phyloP scores from a whole-genome alignment of 2,113 vertebrate species.

The Lasiurus borealis region DNA sequence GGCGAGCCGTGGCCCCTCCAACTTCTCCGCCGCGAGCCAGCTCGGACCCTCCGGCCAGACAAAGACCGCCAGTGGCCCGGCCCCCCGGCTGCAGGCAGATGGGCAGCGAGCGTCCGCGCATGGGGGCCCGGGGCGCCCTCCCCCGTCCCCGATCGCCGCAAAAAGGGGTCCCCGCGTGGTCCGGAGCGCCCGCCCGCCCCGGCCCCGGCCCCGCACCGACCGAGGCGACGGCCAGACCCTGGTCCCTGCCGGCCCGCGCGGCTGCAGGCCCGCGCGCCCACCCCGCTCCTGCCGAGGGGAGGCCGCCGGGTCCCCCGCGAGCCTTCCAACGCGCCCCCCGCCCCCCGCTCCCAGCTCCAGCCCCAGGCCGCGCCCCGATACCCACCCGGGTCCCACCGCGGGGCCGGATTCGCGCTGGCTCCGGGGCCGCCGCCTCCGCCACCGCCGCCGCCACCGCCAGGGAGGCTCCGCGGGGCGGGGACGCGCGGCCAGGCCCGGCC shows the following conservation, averaged over 20 bases:
- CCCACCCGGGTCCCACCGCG: slow-evolving; percentile 65
- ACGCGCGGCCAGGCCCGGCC: slow-evolving; percentile 53
- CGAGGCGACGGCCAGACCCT: too few relatives aligned
- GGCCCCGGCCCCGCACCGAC: too few relatives aligned
- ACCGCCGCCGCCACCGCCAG: not conserved
- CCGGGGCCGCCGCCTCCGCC: slow-evolving; percentile 14
- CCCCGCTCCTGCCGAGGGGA: not conserved
- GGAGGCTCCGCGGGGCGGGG: slow-evolving; percentile 71
- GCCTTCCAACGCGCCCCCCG: not conserved
- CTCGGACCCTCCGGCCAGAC: slow-evolving; percentile 52
- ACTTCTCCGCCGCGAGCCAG: not conserved
- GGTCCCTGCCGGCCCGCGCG: too few relatives aligned
- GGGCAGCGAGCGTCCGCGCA: not conserved
- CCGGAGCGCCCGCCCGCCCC: too few relatives aligned
- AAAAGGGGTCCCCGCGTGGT: too few relatives aligned
- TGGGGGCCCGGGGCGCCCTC: not conserved
- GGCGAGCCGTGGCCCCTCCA: not conserved
- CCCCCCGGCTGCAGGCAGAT: not conserved
- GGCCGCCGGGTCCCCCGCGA: not conserved
- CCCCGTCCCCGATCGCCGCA: too few relatives aligned
- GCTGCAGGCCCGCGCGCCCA: not conserved
- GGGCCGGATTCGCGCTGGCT: slow-evolving; percentile 36
- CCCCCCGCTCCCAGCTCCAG: too few relatives aligned
- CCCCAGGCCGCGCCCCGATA: not conserved
- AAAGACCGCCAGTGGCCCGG: slow-evolving; percentile 76